phyloP scores from a whole-genome alignment of 2,888 invertebrate species.

The Tanaodytes sp. region DNA sequence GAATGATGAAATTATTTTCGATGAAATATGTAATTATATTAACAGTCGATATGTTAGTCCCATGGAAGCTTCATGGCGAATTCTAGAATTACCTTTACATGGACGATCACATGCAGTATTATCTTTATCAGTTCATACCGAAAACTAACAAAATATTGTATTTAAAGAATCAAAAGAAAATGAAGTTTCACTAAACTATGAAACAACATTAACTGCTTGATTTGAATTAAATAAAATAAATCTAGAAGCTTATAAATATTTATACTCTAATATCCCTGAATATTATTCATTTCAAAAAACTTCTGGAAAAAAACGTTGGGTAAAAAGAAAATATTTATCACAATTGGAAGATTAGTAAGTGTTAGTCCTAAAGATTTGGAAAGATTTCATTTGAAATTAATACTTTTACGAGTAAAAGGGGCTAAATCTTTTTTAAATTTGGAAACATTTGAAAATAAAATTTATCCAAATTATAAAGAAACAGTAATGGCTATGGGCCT shows the following conservation, averaged over 20 bases:
- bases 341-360: slow-evolving; percentile 24
- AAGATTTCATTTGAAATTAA: slow-evolving; percentile 41
- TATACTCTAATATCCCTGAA: slow-evolving; percentile 30
- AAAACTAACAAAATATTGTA: slow-evolving; percentile 44
- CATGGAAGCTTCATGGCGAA: too few relatives aligned
- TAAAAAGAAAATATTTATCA: slow-evolving; percentile 4
- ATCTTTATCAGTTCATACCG: too few relatives aligned
- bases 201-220: slow-evolving; percentile 44
- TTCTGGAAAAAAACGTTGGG: slow-evolving; percentile 1
- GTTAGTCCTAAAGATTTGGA: slow-evolving; percentile 35
- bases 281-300: slow-evolving; percentile 5
- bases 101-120: slow-evolving; percentile 41
- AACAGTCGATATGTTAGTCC: slow-evolving; percentile 42
- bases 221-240: slow-evolving; percentile 39
- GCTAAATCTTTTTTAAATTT: slow-evolving; percentile 27
- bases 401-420: slow-evolving; percentile 23
- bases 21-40: too few relatives aligned
- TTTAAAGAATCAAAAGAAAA: slow-evolving; percentile 14
- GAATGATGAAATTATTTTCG: slow-evolving; percentile 15
- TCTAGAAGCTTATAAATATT: slow-evolving; percentile 8
- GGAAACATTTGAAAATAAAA: slow-evolving; percentile 10
- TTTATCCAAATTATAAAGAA: slow-evolving; percentile 16
- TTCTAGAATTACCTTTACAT: slow-evolving; percentile 46
- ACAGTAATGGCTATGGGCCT: slow-evolving; percentile 27
- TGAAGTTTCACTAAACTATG: slow-evolving; percentile 15